Percentiles rank a stretch among this genome's conserved stretches.
Evolutionary conservation across 2,888 invertebrate species (phyloP).

Genomic region (Orthosia gothica): DNA sequence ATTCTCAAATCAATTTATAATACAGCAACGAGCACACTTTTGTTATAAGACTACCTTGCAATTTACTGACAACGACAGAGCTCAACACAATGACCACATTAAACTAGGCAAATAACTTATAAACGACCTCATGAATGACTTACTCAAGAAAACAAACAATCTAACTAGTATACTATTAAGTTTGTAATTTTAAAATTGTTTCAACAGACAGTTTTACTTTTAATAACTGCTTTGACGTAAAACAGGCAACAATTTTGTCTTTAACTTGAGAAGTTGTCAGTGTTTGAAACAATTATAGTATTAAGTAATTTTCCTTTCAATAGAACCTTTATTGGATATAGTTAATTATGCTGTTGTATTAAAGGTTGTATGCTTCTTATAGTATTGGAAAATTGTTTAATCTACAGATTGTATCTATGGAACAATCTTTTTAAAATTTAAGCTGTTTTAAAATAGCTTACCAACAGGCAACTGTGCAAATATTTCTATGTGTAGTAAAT

Average conservation of each 20-base stretch:
- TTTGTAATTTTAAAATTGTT: conserved; percentile 29
- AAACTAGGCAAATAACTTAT: conserved; percentile 15
- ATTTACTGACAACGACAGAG: not conserved
- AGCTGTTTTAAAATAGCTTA: not conserved
- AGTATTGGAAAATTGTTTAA: conserved; percentile 27
- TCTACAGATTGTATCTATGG: not conserved
- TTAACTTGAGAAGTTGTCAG: not conserved
- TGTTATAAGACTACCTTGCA: not conserved
- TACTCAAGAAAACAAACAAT: conserved; percentile 37
- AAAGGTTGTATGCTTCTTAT: conserved; percentile 16
- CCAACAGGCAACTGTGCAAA: not conserved
- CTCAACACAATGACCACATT: not conserved
- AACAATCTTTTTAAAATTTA: not conserved
- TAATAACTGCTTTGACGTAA: conserved; percentile 33
- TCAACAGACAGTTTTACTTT: conserved; percentile 36
- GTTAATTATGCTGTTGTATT: conserved; percentile 3
- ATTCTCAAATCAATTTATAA: not conserved
- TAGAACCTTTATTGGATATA: conserved; percentile 28
- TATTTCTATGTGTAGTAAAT: too few species aligned
- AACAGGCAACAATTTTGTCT: conserved; percentile 15
- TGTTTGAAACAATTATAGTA: conserved; percentile 41
- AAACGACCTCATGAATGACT: conserved; percentile 26
- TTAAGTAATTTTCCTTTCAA: conserved; percentile 58
- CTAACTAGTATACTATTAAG: not conserved
- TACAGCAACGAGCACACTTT: not conserved